Conservation (phyloP, 2,888 invertebrate species). For the Taphrorychus bicolor region DNA sequence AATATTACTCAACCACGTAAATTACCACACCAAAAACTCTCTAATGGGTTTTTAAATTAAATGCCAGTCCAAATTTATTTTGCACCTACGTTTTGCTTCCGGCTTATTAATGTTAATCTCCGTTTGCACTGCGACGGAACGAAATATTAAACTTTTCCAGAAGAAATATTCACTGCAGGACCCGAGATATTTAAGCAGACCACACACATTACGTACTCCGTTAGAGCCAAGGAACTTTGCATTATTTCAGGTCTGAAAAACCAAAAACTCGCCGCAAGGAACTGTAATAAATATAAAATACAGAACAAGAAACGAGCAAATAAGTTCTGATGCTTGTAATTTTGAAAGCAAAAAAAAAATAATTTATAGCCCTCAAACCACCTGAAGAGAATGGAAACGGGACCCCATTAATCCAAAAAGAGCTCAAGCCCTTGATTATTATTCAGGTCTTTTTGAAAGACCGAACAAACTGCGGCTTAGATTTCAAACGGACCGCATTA, state of each 20-base stretch:
- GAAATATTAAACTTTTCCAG: neutral
- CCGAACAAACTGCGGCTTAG: constrained; percentile 9
- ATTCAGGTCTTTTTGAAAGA: constrained; percentile 6
- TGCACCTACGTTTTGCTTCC: neutral
- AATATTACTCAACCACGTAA: neutral
- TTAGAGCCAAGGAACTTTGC: too few species aligned
- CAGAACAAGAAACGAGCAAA: neutral
- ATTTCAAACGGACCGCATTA: constrained; percentile 5
- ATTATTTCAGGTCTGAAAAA: too few species aligned
- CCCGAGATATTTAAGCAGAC: too few species aligned
- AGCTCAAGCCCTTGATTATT: constrained; percentile 7
- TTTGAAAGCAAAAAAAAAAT: neutral
- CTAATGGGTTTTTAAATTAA: neutral
- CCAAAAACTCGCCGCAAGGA: too few species aligned
- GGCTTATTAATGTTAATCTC: neutral
- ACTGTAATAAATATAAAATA: neutral
- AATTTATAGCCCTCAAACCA: constrained; percentile 7
- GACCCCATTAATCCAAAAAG: constrained; percentile 9
- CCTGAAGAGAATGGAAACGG: neutral
- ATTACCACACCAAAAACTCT: neutral
- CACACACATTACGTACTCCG: too few species aligned
- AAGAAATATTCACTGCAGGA: neutral
- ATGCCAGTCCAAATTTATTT: neutral
- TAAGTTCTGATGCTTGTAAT: neutral
- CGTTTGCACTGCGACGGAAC: neutral